Base-by-base conservation (phyloP, 2,888 invertebrate species). In the Girardia tigrina region DNA sequence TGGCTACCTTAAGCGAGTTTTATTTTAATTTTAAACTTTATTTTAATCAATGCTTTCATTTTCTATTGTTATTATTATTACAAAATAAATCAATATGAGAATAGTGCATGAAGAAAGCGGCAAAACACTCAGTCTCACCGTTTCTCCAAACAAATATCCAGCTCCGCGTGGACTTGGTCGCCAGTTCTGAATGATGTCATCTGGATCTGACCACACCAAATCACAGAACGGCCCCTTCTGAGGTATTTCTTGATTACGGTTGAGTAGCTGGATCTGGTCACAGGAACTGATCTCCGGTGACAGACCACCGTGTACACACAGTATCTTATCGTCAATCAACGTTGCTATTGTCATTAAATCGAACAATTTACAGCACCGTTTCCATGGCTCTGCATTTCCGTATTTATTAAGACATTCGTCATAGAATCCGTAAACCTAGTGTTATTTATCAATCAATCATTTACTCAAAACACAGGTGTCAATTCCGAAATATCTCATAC, bases 361-460 rank as follows among this genome's bases (percentile, higher is more conserved):
- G 87, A 98, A 98, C 71, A 97, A 94, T 85, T 90, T 89, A 86
- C 97, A 97, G 84, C 97, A 98, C 85, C 93, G 92, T 84, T 92
- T 91, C 95, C 98, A 99, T 71, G 95, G 94, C 87, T 94, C 94
- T 74, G 92, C 90, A 88, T 98, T 97, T 29, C 98, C 98, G 87
- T 99, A 99, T 86, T 99, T 99, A 80, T 90, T 92, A 83, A 94
- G 90, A 85, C 98, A 99, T 85, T 99, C 98, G 87, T 99, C 95
- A 86, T 95, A 97, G 86, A 97, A 97, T 42, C 95, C 95, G 86
- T 97, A 97, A 56, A 76, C 73, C 75, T 75, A 12, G n/a, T n/a
- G n/a, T n/a, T n/a, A n/a, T n/a, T n/a, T n/a, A n/a, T n/a, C n/a
- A n/a, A n/a, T n/a, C 12, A 20, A n/a, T n/a, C n/a, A n/a, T n/a